phyloP scores from a whole-genome alignment of 53 echinoderm and acorn worm genomes.

The Zoroaster sp. region DNA sequence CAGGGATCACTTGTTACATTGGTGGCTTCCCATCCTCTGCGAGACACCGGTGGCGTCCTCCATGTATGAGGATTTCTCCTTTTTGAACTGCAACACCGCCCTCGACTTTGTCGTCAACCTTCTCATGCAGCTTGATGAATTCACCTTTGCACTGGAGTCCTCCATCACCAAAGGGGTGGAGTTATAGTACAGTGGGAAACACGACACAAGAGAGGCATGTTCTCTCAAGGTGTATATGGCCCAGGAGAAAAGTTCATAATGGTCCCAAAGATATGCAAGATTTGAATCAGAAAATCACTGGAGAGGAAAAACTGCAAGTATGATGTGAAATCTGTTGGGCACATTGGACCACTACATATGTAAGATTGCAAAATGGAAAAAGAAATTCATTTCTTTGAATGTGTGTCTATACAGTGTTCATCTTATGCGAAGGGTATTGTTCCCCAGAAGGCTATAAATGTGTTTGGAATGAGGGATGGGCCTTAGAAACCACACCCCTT shows the following conservation, averaged over 20 bases:
- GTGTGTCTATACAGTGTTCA: neutral
- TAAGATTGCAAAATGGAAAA: neutral
- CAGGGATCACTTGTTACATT: constrained; percentile 94
- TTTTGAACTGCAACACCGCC: constrained; percentile 71
- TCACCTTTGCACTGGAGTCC: constrained; percentile 87
- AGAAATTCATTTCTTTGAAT: neutral
- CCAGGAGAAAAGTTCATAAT: too few relatives aligned
- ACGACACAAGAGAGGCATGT: too few relatives aligned
- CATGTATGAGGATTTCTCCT: constrained; percentile 98
- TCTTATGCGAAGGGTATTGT: neutral
- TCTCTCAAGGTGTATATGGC: too few relatives aligned
- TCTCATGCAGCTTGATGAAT: constrained; percentile 93
- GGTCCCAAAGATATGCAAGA: neutral
- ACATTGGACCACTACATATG: neutral
- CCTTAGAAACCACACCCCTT: too few relatives aligned
- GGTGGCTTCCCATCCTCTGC: constrained; percentile 92
- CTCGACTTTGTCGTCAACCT: constrained; percentile 94
- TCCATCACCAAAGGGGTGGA: constrained; percentile 97
- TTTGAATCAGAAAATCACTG: neutral
- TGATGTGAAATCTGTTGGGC: too few relatives aligned
- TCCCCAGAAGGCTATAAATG: too few relatives aligned
- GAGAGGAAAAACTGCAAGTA: neutral
- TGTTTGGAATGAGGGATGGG: too few relatives aligned
- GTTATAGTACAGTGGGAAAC: constrained; percentile 72
- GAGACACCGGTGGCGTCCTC: constrained; percentile 93